phyloP scores from a whole-genome alignment of 2,888 invertebrate genomes.

The Thecophora atra region DNA sequence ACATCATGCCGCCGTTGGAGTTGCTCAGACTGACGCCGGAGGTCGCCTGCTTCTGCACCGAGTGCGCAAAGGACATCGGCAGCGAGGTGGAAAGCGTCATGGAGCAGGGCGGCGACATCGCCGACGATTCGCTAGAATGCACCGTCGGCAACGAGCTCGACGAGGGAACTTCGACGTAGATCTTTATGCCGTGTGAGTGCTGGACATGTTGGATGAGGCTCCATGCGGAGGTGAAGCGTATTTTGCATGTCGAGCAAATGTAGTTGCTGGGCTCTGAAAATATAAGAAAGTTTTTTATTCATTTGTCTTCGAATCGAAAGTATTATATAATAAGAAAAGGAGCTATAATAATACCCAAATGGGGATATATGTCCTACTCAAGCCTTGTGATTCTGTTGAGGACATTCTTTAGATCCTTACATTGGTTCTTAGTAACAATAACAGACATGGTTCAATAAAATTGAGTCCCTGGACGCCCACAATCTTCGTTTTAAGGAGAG shows the following conservation, averaged over 20 bases:
- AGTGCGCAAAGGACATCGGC: conserved; percentile 36
- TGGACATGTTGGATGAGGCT: conserved; percentile 94
- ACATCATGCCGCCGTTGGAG: conserved; percentile 43
- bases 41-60: conserved; percentile 29
- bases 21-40: background rate
- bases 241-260: conserved; percentile 93
- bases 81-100: conserved; percentile 42
- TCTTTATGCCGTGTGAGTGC: conserved; percentile 91
- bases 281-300: conserved; percentile 40
- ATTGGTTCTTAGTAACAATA: too few relatives aligned
- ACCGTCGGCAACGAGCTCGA: conserved; percentile 48
- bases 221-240: conserved; percentile 94
- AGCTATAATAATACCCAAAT: too few relatives aligned
- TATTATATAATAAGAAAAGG: too few relatives aligned
- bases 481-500: too few relatives aligned
- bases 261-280: conserved; percentile 90
- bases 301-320: too few relatives aligned
- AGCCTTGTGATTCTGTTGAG: too few relatives aligned
- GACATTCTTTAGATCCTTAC: too few relatives aligned
- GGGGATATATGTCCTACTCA: too few relatives aligned
- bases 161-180: conserved; percentile 78
- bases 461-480: too few relatives aligned
- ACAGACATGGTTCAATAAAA: too few relatives aligned
- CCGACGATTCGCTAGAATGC: conserved; percentile 34
- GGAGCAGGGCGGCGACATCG: conserved; percentile 45